Evolutionary conservation across 30 jellyfish, hydroid and myxozoan species (phyloP).

Genomic region (Aurelia coerulea): DNA sequence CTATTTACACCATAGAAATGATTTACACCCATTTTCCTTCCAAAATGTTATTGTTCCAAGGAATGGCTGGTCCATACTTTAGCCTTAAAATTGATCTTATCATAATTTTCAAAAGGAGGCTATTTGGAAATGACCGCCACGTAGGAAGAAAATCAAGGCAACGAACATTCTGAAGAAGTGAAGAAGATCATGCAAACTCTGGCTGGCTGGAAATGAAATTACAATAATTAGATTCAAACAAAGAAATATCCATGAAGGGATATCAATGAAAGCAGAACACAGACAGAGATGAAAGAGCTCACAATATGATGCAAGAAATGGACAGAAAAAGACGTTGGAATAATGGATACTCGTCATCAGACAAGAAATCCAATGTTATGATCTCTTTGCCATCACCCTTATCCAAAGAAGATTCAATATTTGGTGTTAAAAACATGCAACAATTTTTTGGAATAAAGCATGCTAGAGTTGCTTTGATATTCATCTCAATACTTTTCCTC

Average conservation of each 20-base stretch:
- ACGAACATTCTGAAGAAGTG: too few relatives aligned
- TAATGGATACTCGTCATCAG: slow-evolving; percentile 13
- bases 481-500: slow-evolving; percentile 6
- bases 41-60: too few relatives aligned
- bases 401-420: slow-evolving; percentile 26
- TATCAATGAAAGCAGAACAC: too few relatives aligned
- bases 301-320: slow-evolving; percentile 9
- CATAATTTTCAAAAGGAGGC: slow-evolving; percentile 4
- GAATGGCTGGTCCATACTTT: too few relatives aligned
- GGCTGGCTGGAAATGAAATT: too few relatives aligned
- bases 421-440: slow-evolving; percentile 14
- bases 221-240: too few relatives aligned
- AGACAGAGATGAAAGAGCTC: too few relatives aligned
- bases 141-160: background rate
- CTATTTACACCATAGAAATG: too few relatives aligned
- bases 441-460: slow-evolving; percentile 42
- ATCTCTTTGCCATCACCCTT: slow-evolving; percentile 49
- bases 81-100: too few relatives aligned
- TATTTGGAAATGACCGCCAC: slow-evolving; percentile 26
- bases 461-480: slow-evolving; percentile 53
- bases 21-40: too few relatives aligned
- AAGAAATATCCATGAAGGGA: too few relatives aligned
- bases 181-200: too few relatives aligned
- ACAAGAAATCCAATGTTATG: slow-evolving; percentile 52
- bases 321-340: slow-evolving; percentile 62